phyloP scores from a whole-genome alignment of 2,888 invertebrate species.

The Nephrotoma guestfalica region DNA sequence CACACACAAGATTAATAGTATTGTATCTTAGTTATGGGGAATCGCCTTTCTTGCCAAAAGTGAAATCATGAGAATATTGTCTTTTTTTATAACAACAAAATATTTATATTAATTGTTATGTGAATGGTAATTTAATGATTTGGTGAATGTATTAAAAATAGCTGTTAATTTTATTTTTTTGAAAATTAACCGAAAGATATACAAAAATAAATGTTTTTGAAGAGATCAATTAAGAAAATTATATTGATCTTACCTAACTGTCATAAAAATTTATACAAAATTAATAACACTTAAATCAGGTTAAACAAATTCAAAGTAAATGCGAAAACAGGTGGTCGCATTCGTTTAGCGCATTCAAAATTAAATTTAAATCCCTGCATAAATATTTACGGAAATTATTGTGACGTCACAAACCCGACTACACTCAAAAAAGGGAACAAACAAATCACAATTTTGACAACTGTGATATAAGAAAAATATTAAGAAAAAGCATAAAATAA shows the following conservation, averaged over 20 bases:
- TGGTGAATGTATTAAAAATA: not conserved
- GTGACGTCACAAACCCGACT: not conserved
- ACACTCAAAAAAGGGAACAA: not conserved
- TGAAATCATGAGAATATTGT: conserved; percentile 1
- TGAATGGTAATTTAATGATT: not conserved
- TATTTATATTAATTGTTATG: not conserved
- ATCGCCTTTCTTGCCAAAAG: conserved; percentile 3
- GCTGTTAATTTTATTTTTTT: not conserved
- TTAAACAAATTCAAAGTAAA: not conserved
- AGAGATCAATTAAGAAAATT: not conserved
- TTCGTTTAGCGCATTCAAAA: not conserved
- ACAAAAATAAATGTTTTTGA: not conserved
- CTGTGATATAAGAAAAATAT: not conserved
- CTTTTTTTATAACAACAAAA: not conserved
- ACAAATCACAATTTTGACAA: not conserved
- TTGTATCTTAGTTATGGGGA: not conserved
- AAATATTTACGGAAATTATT: not conserved
- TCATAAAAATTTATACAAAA: not conserved
- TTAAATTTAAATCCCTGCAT: not conserved
- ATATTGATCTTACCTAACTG: not conserved
- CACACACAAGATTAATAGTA: not conserved
- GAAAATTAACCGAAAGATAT: not conserved
- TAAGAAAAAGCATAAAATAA: not conserved
- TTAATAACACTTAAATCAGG: not conserved
- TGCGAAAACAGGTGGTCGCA: not conserved